A percentile compares a stretch with the other conserved stretches of the same genome.
Conservation (phyloP, 2,113 vertebrate genomes). For the Pelobates fuscus region DNA sequence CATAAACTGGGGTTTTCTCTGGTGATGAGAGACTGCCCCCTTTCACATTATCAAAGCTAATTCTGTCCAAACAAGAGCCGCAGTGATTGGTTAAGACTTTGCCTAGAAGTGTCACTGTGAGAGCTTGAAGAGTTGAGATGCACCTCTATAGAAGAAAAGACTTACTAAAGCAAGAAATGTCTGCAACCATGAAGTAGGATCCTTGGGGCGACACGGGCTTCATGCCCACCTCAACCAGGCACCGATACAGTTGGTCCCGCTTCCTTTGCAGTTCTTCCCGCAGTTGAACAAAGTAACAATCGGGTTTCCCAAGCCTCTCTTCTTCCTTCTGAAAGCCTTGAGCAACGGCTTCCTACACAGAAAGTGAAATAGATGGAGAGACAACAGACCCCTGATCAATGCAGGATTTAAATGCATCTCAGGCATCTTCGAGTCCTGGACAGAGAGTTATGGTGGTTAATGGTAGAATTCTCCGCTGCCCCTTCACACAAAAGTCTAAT, state of each 20-base stretch:
- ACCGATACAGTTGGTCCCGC: conserved; percentile 73
- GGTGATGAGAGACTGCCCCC: too few relatives aligned
- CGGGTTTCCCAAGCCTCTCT: conserved; percentile 68
- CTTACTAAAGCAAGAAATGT: conserved; percentile 88
- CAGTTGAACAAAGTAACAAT: conserved; percentile 87
- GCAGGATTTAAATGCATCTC: too few relatives aligned
- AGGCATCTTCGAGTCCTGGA: too few relatives aligned
- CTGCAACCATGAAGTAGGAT: conserved; percentile 86
- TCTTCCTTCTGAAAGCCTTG: conserved; percentile 79
- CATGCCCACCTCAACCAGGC: conserved; percentile 77
- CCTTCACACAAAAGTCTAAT: too few relatives aligned
- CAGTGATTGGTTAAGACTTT: too few relatives aligned
- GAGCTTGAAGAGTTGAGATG: too few relatives aligned
- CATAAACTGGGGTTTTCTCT: too few relatives aligned
- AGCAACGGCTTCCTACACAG: conserved; percentile 81
- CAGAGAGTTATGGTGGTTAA: too few relatives aligned
- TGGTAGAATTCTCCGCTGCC: too few relatives aligned
- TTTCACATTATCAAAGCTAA: too few relatives aligned
- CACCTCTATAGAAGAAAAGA: conserved; percentile 15
- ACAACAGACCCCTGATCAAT: background rate
- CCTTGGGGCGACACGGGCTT: conserved; percentile 82
- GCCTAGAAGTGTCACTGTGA: too few relatives aligned
- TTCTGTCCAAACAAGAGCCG: too few relatives aligned
- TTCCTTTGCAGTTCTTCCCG: conserved; percentile 69
- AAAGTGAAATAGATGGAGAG: background rate